Percentiles rank a stretch among this genome's conserved stretches.
phyloP scores from a whole-genome alignment of 2,113 vertebrate species.

The Amblyornis subalaris region DNA sequence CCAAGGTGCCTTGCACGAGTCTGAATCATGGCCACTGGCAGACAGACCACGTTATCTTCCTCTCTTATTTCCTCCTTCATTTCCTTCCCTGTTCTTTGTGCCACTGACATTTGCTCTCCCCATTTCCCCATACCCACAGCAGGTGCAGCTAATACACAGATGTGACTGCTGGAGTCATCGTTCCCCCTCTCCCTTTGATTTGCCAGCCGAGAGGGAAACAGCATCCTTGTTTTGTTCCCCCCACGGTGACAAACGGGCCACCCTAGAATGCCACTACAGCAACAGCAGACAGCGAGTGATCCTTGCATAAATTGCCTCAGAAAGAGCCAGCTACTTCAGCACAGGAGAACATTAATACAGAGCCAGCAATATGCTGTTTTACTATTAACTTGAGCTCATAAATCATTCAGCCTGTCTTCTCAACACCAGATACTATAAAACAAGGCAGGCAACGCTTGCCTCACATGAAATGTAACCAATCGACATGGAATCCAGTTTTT shows the following conservation, averaged over 20 bases:
- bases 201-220: neutral
- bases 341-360: neutral
- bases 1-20: neutral
- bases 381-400: slow-evolving; percentile 40
- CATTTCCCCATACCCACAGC: neutral
- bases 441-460: neutral
- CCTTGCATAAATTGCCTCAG: neutral
- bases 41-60: neutral
- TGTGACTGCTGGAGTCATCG: neutral
- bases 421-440: slow-evolving; percentile 41
- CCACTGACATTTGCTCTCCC: slow-evolving; percentile 8
- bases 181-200: neutral
- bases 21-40: neutral
- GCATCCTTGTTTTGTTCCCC: neutral
- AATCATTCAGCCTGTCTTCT: slow-evolving; percentile 28
- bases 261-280: neutral
- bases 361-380: slow-evolving; percentile 19
- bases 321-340: slow-evolving; percentile 13
- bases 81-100: slow-evolving; percentile 1
- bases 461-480: neutral
- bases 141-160: slow-evolving; percentile 1
- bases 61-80: slow-evolving; percentile 10
- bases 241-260: neutral
- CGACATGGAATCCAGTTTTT: neutral
- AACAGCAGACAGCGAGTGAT: neutral